Conservation (phyloP, 2,888 invertebrate species). For the Conistra vaccinii region DNA sequence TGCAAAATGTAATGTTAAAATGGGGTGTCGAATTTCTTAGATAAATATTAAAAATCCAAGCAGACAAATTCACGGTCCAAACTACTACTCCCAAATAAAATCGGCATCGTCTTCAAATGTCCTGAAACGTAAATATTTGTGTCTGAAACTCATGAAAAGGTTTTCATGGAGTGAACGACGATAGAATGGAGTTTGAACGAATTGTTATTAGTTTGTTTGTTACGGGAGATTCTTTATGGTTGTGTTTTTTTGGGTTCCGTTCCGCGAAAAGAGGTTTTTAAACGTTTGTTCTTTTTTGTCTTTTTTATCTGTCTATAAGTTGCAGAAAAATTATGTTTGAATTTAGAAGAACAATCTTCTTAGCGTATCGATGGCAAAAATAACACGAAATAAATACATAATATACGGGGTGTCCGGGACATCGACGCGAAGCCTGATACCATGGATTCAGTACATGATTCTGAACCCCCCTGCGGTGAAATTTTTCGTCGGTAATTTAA, state of each 20-base stretch:
- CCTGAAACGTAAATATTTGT: conserved; percentile 54
- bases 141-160: conserved; percentile 31
- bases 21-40: no score
- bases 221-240: conserved; percentile 14
- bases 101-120: not conserved
- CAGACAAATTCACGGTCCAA: not conserved
- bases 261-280: not conserved
- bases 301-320: not conserved
- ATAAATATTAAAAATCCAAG: not conserved
- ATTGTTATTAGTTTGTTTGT: conserved; percentile 58
- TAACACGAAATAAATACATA: no score
- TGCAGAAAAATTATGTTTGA: no score
- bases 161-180: conserved; percentile 9
- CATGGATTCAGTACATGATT: no score
- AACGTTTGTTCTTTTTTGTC: no score
- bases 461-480: no score
- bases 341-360: no score
- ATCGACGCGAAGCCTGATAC: no score
- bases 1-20: no score
- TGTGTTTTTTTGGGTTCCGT: conserved; percentile 23
- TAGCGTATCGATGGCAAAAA: no score
- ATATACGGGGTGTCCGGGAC: no score
- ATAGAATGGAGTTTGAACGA: conserved; percentile 18
- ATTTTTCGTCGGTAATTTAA: no score
- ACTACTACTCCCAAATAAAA: conserved; percentile 6